A percentile compares a stretch with the other conserved stretches of the same genome.
Evolutionary conservation across 2,888 invertebrate species (phyloP).

Genomic region (Smittia sp.): DNA sequence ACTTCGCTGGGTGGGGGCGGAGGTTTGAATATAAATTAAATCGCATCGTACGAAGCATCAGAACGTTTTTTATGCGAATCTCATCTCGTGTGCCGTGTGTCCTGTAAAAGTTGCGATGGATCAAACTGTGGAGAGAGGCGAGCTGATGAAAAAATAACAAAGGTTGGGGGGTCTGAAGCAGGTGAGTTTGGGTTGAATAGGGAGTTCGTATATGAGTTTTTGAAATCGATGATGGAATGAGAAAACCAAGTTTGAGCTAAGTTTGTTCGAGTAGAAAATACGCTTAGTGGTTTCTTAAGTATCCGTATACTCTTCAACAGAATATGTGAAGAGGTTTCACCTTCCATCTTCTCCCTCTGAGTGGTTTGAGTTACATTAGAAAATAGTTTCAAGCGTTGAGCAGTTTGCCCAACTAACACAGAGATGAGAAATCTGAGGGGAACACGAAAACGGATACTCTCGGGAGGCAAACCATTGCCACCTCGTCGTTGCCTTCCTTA

Average conservation of each 20-base stretch:
- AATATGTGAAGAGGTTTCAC: too few relatives aligned
- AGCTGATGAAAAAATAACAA: conserved; percentile 2
- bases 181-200: neutral
- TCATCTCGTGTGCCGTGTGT: neutral
- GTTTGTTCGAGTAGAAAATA: too few relatives aligned
- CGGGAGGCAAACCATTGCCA: neutral
- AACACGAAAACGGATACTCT: neutral
- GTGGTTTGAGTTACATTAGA: conserved; percentile 4
- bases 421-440: neutral
- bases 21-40: neutral
- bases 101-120: neutral
- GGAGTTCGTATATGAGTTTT: neutral
- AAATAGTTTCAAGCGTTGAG: neutral
- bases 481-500: neutral
- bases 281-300: too few relatives aligned
- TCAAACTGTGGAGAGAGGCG: neutral
- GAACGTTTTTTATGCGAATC: neutral
- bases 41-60: conserved; percentile 4
- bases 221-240: too few relatives aligned
- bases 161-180: neutral
- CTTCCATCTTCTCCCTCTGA: too few relatives aligned
- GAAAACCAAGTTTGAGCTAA: too few relatives aligned
- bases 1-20: neutral
- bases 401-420: neutral
- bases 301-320: too few relatives aligned